Percentiles rank a stretch among this genome's conserved stretches.
phyloP scores from a whole-genome alignment of 2,113 vertebrate species.

The Hypomesus transpacificus region DNA sequence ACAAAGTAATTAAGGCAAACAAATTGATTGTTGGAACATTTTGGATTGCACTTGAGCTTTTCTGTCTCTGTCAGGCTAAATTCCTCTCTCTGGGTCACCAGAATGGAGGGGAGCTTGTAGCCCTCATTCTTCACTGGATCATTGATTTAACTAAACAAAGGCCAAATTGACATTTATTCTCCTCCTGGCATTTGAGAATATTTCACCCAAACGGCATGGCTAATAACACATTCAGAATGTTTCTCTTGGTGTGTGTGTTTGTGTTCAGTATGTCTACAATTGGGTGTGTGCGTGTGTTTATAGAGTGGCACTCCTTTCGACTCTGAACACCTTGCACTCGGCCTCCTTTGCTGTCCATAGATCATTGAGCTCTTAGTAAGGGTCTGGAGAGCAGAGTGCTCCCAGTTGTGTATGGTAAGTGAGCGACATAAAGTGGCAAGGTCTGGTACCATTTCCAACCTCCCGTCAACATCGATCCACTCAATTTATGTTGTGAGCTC shows the following conservation, averaged over 20 bases:
- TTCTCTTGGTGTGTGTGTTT: slow-evolving; percentile 10
- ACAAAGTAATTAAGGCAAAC: slow-evolving; percentile 66
- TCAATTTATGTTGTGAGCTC: slow-evolving; percentile 61
- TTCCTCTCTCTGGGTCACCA: slow-evolving; percentile 31
- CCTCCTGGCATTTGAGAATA: slow-evolving; percentile 42
- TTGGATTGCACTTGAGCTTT: slow-evolving; percentile 54
- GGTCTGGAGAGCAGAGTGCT: slow-evolving; percentile 41
- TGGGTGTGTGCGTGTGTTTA: not conserved
- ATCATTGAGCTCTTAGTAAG: slow-evolving; percentile 45
- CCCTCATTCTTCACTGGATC: slow-evolving; percentile 26
- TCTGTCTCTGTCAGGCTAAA: slow-evolving; percentile 44
- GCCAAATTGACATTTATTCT: slow-evolving; percentile 52
- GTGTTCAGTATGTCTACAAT: slow-evolving; percentile 5
- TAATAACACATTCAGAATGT: slow-evolving; percentile 22
- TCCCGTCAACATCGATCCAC: slow-evolving; percentile 56
- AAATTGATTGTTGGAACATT: slow-evolving; percentile 55
- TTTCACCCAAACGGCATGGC: slow-evolving; percentile 40
- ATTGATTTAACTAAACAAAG: slow-evolving; percentile 56
- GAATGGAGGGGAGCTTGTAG: slow-evolving; percentile 29
- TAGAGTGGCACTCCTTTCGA: slow-evolving; percentile 12
- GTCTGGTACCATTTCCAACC: slow-evolving; percentile 42
- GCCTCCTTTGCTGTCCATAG: slow-evolving; percentile 33
- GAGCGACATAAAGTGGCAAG: slow-evolving; percentile 37
- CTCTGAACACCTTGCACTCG: slow-evolving; percentile 33
- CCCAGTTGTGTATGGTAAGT: slow-evolving; percentile 41